These are phyloP conservation scores for Tricholauxania praeusta DNA, from an alignment of 2,888 invertebrate genomes.

Conservation along the genomic window DNA sequence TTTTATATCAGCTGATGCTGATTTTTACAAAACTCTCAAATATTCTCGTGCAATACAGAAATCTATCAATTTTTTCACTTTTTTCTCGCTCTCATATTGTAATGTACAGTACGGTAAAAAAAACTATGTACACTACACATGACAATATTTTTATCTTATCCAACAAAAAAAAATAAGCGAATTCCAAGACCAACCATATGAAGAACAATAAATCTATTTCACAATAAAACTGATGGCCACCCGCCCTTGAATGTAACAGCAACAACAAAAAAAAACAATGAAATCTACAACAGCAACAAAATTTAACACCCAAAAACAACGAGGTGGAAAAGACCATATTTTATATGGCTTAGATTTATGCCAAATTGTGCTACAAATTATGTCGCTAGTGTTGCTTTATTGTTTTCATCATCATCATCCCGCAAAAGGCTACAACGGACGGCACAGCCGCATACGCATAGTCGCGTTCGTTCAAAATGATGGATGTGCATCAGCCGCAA, in stretches of 20 bases:
- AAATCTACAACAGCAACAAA: background rate
- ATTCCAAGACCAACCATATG: no score
- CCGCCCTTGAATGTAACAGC: background rate
- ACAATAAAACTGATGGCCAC: no score
- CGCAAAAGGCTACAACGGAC: background rate
- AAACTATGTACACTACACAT: no score
- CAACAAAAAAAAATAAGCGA: no score
- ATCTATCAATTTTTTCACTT: no score
- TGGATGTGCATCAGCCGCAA: constrained; percentile 23
- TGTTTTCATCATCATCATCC: background rate
- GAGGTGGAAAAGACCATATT: constrained; percentile 19
- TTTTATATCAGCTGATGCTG: no score
- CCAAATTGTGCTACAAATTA: constrained; percentile 38
- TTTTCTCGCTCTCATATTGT: no score
- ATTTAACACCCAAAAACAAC: background rate
- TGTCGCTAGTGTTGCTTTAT: constrained; percentile 34
- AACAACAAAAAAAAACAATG: constrained; percentile 1
- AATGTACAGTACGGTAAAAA: no score
- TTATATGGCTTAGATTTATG: constrained; percentile 40
- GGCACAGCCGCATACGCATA: constrained; percentile 5
- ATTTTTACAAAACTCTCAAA: no score
- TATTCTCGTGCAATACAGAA: no score
- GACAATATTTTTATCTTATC: no score
- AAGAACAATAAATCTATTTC: no score
- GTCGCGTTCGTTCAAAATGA: constrained; percentile 34